Evolutionary conservation across 1,140 invertebrate genomes (phyloP), one percentile per base, ranked within the genome.

Genomic region (Drosophila yakuba): DNA sequence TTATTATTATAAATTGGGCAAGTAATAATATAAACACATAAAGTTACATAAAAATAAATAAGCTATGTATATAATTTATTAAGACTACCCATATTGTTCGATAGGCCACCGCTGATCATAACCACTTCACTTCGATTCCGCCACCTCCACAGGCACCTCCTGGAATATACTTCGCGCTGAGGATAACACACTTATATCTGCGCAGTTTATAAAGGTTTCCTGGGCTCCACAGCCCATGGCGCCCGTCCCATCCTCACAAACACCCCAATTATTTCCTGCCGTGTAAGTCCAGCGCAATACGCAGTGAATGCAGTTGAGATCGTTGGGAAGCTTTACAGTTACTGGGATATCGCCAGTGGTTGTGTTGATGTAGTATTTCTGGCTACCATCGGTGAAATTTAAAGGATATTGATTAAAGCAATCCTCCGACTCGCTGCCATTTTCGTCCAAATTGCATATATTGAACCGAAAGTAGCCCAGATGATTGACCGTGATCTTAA

Each of bases 191-290:
- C 93, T 75, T 43, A 96, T 93, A 84, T 96, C 96, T 0, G 95
- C 94, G 77, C 96, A 96, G 47, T 94, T 94, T 15, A 94, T 82
- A 69, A 96, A 96, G 2, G 92, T 94, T 90, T 96, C 96, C 81
- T 96, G 95, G 2, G 91, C 83, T 11, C 95, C 95, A 60, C 95
- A 95, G 5, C 95, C 95, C 12, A 94, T 14, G 35, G 74, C 84
- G 1, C 77, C 76, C 8, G 14, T 77, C 11, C 93, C 93, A 61
- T 94, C 63, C 2, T 79, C 78, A 74, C 94, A 95, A 0, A 68
- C 28, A 3, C 94, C 94, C 94, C 94, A 94, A 28, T 91, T 90
- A 15, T 90, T 90, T n/a, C 81, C 85, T 94, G 95, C 55, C 56
- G 80, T 64, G 51, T 85, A 73, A 32, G 64, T 69, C 76, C 76